phyloP scores from a whole-genome alignment of 2,888 invertebrate species.

The Apoderus coryli region DNA sequence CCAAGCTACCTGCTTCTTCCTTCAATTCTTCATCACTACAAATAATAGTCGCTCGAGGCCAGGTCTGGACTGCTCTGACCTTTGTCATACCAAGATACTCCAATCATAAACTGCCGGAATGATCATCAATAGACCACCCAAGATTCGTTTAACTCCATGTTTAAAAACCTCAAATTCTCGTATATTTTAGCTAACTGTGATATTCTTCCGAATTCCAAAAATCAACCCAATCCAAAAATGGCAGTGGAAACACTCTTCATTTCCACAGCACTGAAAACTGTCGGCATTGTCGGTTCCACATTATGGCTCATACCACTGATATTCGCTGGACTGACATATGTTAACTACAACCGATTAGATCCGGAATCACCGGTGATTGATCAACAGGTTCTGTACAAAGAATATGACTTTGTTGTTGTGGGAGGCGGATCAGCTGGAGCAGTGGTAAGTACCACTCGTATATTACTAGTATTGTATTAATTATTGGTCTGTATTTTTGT shows the following conservation, averaged over 20 bases:
- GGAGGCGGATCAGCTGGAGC: conserved; percentile 86
- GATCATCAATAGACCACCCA: too few relatives aligned
- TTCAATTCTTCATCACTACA: too few relatives aligned
- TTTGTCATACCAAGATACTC: too few relatives aligned
- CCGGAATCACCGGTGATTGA: conserved; percentile 66
- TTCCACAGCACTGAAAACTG: conserved; percentile 64
- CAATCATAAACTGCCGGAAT: too few relatives aligned
- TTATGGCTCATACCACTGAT: conserved; percentile 74
- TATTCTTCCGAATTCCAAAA: too few relatives aligned
- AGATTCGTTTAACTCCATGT: too few relatives aligned
- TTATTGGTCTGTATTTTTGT: conserved; percentile 5
- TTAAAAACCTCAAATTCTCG: too few relatives aligned
- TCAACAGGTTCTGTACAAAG: conserved; percentile 43
- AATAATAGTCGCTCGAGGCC: too few relatives aligned
- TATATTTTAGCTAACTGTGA: too few relatives aligned
- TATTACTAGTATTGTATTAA: background rate
- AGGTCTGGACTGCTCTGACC: too few relatives aligned
- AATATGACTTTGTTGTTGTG: conserved; percentile 73
- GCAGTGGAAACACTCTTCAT: conserved; percentile 59
- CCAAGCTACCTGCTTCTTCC: too few relatives aligned
- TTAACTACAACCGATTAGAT: conserved; percentile 65
- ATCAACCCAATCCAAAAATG: conserved; percentile 42
- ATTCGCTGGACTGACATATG: conserved; percentile 66
- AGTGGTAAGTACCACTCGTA: conserved; percentile 35
- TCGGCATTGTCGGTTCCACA: conserved; percentile 60